Evolutionary conservation across 2,797 vertebrate species (phyloP).

Genomic region (Austrolebias charrua): DNA sequence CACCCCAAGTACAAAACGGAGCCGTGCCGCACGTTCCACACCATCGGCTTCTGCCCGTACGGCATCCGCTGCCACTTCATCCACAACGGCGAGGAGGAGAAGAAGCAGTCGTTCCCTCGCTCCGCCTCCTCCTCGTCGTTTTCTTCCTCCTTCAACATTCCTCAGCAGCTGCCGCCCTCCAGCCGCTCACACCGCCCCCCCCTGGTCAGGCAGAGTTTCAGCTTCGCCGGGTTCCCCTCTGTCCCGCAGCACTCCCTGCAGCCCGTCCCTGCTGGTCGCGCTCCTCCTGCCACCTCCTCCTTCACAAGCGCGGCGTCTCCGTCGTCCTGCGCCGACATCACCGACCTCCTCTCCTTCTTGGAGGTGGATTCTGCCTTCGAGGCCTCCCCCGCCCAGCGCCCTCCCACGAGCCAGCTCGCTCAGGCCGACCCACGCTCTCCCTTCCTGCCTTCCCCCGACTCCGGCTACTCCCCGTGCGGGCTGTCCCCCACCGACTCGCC

Average conservation of each 20-base stretch:
- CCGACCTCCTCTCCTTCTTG: conserved; percentile 70
- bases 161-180: conserved; percentile 34
- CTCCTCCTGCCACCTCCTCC: conserved; percentile 21
- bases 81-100: conserved; percentile 82
- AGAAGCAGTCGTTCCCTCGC: conserved; percentile 20
- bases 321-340: conserved; percentile 63
- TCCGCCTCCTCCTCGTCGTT: conserved; percentile 46
- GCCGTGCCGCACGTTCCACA: conserved; percentile 84
- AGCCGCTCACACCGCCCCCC: conserved; percentile 63
- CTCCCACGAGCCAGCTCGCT: conserved; percentile 18
- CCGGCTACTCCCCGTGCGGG: conserved; percentile 70
- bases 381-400: conserved; percentile 47
- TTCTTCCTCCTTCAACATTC: conserved; percentile 40
- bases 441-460: conserved; percentile 79
- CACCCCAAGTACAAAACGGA: conserved; percentile 86
- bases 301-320: conserved; percentile 46
- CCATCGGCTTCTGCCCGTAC: conserved; percentile 84
- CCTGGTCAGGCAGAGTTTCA: conserved; percentile 80
- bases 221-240: conserved; percentile 82
- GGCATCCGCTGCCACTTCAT: conserved; percentile 86
- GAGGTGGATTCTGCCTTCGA: conserved; percentile 68
- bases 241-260: conserved; percentile 50
- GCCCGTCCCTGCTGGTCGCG: conserved; percentile 17
- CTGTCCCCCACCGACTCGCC: conserved; percentile 67
- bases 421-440: conserved; percentile 54